Evolutionary conservation across 1,140 invertebrate genomes (phyloP).

Genomic region (Hetaerina americana): DNA sequence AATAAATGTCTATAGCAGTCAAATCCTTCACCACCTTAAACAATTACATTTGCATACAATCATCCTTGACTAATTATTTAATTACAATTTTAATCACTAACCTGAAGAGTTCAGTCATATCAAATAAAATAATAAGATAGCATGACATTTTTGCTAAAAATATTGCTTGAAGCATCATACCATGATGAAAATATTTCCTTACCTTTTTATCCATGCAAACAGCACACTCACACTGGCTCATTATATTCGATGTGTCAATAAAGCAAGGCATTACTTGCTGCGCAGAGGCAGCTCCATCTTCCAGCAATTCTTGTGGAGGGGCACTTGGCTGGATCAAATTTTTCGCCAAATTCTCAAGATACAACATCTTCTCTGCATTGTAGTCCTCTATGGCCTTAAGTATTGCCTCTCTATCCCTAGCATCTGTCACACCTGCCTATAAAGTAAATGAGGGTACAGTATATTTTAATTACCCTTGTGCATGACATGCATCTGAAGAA

Average conservation of each 20-base stretch:
- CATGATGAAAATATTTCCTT: slow-evolving; percentile 22
- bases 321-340: slow-evolving; percentile 16
- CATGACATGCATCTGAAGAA: no score
- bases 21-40: no score
- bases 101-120: no score
- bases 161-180: background rate
- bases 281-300: slow-evolving; percentile 15
- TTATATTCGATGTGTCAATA: slow-evolving; percentile 12
- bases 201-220: slow-evolving; percentile 64
- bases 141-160: background rate
- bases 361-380: slow-evolving; percentile 22
- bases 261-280: slow-evolving; percentile 14
- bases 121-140: no score
- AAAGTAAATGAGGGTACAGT: background rate
- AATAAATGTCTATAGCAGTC: no score
- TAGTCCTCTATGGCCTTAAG: slow-evolving; percentile 44
- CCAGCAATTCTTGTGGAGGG: slow-evolving; percentile 31
- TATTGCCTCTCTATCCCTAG: slow-evolving; percentile 41
- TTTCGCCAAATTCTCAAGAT: background rate
- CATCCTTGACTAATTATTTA: no score
- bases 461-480: background rate
- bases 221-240: slow-evolving; percentile 50
- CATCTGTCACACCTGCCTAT: slow-evolving; percentile 37
- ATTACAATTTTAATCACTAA: no score
- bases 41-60: no score